A percentile compares a stretch with the other conserved stretches of the same genome.
phyloP scores from a whole-genome alignment of 2,113 vertebrate species.

The Tupaia chinensis region DNA sequence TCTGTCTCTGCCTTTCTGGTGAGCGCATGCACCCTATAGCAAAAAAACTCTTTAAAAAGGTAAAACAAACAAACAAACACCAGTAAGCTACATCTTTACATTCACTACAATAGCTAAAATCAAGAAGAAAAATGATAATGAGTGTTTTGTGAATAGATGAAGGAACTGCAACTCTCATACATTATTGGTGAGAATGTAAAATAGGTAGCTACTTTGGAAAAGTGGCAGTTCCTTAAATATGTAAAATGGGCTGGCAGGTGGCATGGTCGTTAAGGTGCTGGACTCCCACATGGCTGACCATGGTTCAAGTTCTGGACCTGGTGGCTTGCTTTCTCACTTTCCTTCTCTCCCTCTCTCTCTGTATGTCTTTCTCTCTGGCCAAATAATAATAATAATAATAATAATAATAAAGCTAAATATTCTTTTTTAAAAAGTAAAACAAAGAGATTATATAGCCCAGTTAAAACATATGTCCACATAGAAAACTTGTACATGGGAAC shows the following conservation, averaged over 20 bases:
- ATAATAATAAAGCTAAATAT: no score
- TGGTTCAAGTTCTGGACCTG: no score
- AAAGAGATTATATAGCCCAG: neutral
- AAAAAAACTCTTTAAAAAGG: no score
- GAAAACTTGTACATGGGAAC: neutral
- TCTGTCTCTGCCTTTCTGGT: no score
- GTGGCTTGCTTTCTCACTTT: no score
- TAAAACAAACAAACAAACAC: slow-evolving; percentile 37
- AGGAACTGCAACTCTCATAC: neutral
- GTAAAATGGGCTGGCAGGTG: no score
- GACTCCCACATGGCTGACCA: no score
- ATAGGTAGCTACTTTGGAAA: neutral
- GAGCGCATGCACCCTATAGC: no score
- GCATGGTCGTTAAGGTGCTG: no score
- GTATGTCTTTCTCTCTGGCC: no score
- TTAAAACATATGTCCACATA: neutral
- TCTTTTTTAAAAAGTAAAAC: neutral
- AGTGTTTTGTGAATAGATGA: neutral
- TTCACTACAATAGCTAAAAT: neutral
- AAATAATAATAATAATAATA: no score
- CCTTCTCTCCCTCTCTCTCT: no score
- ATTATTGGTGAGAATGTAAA: neutral
- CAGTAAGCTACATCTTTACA: neutral
- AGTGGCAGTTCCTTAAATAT: neutral
- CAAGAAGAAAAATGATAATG: neutral